phyloP scores from a whole-genome alignment of 2,888 invertebrate genomes.

The Drosophila ezoana region DNA sequence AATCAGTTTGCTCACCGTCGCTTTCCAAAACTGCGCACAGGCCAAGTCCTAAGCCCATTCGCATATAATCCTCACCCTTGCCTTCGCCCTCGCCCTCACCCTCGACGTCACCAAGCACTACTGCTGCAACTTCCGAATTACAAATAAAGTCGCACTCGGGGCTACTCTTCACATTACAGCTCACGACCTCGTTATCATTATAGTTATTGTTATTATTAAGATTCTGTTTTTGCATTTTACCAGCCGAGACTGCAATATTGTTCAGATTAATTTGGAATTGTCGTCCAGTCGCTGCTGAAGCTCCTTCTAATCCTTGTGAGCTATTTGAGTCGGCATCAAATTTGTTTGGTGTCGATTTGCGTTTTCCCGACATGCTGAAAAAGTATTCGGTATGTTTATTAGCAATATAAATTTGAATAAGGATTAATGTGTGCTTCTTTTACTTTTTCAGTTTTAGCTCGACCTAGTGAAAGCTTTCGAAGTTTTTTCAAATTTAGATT shows the following conservation, averaged over 20 bases:
- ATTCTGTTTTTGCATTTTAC: constrained; percentile 44
- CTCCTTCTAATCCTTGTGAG: constrained; percentile 24
- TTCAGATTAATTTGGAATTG: constrained; percentile 12
- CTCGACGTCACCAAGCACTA: not conserved
- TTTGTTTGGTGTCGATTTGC: constrained; percentile 97
- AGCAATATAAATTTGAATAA: not conserved
- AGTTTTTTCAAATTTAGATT: too few species aligned
- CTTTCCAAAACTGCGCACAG: constrained; percentile 20
- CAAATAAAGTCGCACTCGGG: constrained; percentile 9
- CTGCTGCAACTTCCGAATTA: constrained; percentile 2
- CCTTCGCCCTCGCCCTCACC: not conserved
- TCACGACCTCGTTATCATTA: constrained; percentile 3
- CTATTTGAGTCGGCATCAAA: constrained; percentile 88
- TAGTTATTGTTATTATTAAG: constrained; percentile 38
- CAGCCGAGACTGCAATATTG: constrained; percentile 6
- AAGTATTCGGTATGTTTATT: not conserved
- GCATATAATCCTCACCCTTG: constrained; percentile 3
- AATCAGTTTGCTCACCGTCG: constrained; percentile 33
- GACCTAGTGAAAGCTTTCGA: too few species aligned
- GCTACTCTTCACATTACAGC: constrained; percentile 9
- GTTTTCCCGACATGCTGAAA: constrained; percentile 97
- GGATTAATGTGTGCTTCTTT: too few species aligned
- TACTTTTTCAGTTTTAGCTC: too few species aligned
- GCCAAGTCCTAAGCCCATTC: constrained; percentile 15
- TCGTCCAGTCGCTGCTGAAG: not conserved